Conservation (phyloP, 2,797 vertebrate species). For the Chlorospingus semifuscus region DNA sequence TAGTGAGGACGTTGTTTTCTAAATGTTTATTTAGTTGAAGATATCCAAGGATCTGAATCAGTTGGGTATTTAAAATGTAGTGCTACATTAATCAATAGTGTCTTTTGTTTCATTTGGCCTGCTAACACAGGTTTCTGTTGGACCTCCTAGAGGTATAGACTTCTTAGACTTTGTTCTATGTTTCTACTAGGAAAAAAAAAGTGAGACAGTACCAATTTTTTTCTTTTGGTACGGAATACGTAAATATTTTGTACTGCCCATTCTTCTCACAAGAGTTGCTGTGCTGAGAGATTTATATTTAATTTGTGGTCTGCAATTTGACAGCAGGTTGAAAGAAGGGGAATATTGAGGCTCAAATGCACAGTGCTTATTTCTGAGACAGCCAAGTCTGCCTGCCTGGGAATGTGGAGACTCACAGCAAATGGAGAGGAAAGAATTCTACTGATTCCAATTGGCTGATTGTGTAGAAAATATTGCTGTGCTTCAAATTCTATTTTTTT, state of each 20-base stretch:
- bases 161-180: neutral
- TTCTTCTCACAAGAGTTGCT: neutral
- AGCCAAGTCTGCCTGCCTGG: neutral
- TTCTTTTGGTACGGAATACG: fast-evolving
- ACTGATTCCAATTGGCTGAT: neutral
- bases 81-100: neutral
- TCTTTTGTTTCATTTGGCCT: neutral
- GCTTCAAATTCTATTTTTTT: neutral
- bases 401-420: neutral
- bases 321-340: neutral
- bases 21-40: neutral
- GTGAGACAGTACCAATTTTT: neutral
- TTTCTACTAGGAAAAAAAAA: neutral
- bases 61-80: neutral
- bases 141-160: neutral
- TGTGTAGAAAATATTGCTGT: neutral
- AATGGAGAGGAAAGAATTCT: neutral
- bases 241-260: neutral
- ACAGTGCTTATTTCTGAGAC: neutral
- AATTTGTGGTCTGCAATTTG: neutral
- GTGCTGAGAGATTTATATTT: neutral
- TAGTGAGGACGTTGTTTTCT: neutral
- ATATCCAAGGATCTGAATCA: neutral
- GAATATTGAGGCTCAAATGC: neutral
- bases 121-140: neutral